These are phyloP conservation scores for Bombus terrestris DNA, from an alignment of 1,140 invertebrate genomes.

Conservation along the genomic window DNA sequence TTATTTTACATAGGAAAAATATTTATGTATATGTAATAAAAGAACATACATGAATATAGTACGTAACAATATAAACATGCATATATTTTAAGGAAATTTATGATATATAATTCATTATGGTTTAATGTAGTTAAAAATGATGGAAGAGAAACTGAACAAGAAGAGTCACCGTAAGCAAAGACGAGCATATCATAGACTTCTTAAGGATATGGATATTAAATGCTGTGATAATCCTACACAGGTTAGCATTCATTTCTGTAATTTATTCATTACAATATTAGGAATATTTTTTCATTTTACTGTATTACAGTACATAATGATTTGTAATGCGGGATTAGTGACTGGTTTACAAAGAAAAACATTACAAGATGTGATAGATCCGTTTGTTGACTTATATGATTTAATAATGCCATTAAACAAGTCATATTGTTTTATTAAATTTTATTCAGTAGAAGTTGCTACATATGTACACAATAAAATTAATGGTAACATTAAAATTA, in stretches of 20 bases:
- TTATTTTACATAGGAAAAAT: not conserved
- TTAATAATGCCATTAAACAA: constrained; percentile 88
- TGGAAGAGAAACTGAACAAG: constrained; percentile 56
- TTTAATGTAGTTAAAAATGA: not conserved
- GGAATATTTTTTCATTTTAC: constrained; percentile 66
- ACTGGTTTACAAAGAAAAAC: constrained; percentile 87
- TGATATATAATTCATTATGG: not conserved
- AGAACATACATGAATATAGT: not conserved
- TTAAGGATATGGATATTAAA: constrained; percentile 80
- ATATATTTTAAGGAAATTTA: not conserved
- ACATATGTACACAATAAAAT: constrained; percentile 81
- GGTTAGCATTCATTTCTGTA: constrained; percentile 66
- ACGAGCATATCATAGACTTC: constrained; percentile 79
- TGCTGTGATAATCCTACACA: constrained; percentile 76
- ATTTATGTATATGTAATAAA: not conserved
- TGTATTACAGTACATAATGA: constrained; percentile 83
- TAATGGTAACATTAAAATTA: constrained; percentile 83
- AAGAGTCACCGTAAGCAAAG: constrained; percentile 80
- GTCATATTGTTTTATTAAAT: constrained; percentile 90
- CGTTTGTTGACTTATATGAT: constrained; percentile 82
- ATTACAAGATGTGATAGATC: constrained; percentile 82
- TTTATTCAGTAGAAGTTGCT: constrained; percentile 81
- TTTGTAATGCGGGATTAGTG: constrained; percentile 90
- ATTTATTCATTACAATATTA: constrained; percentile 35
- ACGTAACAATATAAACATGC: not conserved